Base-by-base conservation (phyloP, 1,140 invertebrate genomes). In the Arctopsyche grandis region DNA sequence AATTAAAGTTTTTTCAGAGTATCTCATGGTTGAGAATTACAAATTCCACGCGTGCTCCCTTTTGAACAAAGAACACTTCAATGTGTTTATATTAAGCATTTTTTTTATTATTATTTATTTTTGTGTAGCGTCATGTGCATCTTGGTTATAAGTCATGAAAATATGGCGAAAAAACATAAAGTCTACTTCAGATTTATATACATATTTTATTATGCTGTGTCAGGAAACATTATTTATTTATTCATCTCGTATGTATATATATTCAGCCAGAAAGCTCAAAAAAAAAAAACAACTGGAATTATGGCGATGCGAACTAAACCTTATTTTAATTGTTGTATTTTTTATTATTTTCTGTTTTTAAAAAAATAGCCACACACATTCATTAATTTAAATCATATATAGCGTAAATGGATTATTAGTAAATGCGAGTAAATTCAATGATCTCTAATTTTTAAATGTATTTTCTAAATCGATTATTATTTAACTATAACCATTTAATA, bases 121-220 rank as follows among this genome's bases (percentile, higher is more conserved):
- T 79, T 79, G 52, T 79, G 73, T 79, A 9, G 48, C 60, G 19
- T 21, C 70, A 73, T 60, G n/a, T 44, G 73, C 38, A 21, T 74
- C 26, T 52, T 16, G 29, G 77, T 79, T 79, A 74, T 79, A 79
- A 73, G 69, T 71, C 77, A 60, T 79, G 73, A 79, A 75, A 79
- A 79, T 46, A 52, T 71, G 69, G 52, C 29, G 69, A 66, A 56
- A 44, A n/a, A 69, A n/a, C 69, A 22, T 73, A 71, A 71, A 79
- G 77, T 73, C 77, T 79, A 24, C 21, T 79, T 44, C 66, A 58
- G 69, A 79, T 79, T 79, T 79, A 79, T 79, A 69, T 79, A 69
- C 77, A 79, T 79, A 79, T 79, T 79, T 79, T 79, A 79, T 79
- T 79, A 4, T 71, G 52, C 69, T n/a, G 77, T 79, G 73, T 75